A percentile compares a stretch with the other conserved stretches of the same genome.
These are phyloP conservation scores for Crambe crambe DNA, from an alignment of 37 sponge, comb jelly and placozoan species.

Conservation along the genomic window DNA sequence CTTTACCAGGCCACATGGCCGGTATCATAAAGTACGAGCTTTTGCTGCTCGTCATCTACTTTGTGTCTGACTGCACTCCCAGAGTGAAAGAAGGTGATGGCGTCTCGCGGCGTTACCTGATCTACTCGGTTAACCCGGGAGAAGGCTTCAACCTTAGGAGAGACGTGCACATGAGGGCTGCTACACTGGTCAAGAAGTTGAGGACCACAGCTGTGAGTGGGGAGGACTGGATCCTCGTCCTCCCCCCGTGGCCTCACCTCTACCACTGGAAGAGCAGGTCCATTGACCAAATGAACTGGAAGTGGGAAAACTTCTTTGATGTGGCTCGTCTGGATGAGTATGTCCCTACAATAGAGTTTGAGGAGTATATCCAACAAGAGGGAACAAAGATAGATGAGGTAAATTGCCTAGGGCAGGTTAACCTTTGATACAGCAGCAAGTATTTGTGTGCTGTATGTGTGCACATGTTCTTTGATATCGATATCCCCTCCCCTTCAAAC, in stretches of 20 bases:
- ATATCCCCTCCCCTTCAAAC: not conserved
- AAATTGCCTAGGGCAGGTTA: no score
- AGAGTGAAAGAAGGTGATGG: not conserved
- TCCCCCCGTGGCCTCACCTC: slow-evolving; percentile 92
- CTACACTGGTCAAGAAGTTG: slow-evolving; percentile 58
- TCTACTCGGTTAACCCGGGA: slow-evolving; percentile 83
- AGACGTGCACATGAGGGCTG: slow-evolving; percentile 90
- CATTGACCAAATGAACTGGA: slow-evolving; percentile 1
- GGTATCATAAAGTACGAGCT: no score
- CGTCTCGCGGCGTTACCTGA: slow-evolving; percentile 50
- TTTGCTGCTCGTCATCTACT: not conserved
- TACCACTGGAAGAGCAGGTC: slow-evolving; percentile 80
- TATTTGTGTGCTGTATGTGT: not conserved
- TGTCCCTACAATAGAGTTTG: slow-evolving; percentile 80
- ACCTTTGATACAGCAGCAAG: not conserved
- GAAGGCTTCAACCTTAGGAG: slow-evolving; percentile 93
- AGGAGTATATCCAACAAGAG: slow-evolving; percentile 41
- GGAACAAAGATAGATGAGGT: slow-evolving; percentile 60
- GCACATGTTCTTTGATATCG: not conserved
- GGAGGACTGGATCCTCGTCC: slow-evolving; percentile 79
- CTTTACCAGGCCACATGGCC: no score
- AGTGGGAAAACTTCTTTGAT: slow-evolving; percentile 87
- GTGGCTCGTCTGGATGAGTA: slow-evolving; percentile 62
- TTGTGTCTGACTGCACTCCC: not conserved
- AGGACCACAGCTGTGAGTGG: slow-evolving; percentile 5